A percentile compares a stretch with the other conserved stretches of the same genome.
Conservation (phyloP, 92 coral and sea anemone genomes). For the Ricordea florida region DNA sequence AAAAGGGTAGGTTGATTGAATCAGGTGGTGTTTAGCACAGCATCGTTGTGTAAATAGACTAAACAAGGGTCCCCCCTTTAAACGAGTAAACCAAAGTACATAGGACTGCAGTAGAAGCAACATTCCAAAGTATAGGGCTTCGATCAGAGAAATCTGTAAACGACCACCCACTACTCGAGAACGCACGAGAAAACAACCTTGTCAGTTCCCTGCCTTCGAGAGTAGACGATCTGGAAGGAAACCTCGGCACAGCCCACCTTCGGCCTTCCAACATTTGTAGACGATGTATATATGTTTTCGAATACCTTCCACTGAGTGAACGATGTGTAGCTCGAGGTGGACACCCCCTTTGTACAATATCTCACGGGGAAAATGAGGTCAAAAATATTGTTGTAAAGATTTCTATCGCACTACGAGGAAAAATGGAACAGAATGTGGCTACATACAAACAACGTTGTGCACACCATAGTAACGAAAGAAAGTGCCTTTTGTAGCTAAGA, state of each 20-base stretch:
- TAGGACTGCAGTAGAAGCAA: too few relatives aligned
- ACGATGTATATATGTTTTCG: conserved; percentile 1
- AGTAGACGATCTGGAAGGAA: too few relatives aligned
- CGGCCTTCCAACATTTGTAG: conserved; percentile 2
- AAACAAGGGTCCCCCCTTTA: too few relatives aligned
- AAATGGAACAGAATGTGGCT: background rate
- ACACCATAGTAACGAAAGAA: conserved; percentile 1
- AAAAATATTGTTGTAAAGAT: background rate
- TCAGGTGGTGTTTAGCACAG: too few relatives aligned
- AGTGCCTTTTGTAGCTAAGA: conserved; percentile 1
- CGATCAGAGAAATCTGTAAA: too few relatives aligned
- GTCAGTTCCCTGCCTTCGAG: too few relatives aligned
- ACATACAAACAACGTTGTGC: background rate
- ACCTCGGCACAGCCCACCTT: background rate
- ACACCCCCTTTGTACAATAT: background rate
- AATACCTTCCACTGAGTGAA: background rate
- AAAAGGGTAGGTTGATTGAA: too few relatives aligned
- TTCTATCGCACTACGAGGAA: background rate
- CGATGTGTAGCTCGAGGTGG: background rate
- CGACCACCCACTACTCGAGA: too few relatives aligned
- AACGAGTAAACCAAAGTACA: too few relatives aligned
- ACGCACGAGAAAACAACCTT: too few relatives aligned
- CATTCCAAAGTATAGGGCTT: too few relatives aligned
- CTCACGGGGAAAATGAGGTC: background rate
- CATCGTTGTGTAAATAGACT: too few relatives aligned